Percentiles rank a stretch among this genome's conserved stretches.
These are phyloP conservation scores for Diadegma fenestrale DNA, from an alignment of 2,888 invertebrate genomes.

Conservation along the genomic window DNA sequence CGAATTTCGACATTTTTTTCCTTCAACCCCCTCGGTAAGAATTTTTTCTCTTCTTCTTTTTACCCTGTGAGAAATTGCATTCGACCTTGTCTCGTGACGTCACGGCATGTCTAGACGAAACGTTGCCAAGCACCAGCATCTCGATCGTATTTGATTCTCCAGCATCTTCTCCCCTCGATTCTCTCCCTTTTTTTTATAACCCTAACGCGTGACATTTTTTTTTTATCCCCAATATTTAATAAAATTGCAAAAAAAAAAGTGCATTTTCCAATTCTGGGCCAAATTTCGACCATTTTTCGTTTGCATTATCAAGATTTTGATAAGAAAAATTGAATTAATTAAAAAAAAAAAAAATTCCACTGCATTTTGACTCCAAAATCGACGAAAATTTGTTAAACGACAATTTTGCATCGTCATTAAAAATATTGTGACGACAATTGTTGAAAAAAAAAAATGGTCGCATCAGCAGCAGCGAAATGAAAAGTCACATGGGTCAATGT, in stretches of 20 bases:
- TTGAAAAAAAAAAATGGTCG: background rate
- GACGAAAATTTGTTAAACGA: background rate
- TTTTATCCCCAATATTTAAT: too few species aligned
- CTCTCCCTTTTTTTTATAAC: conserved; percentile 32
- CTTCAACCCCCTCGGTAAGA: conserved; percentile 3
- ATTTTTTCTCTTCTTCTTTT: background rate
- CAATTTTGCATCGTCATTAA: background rate
- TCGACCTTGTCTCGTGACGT: conserved; percentile 82
- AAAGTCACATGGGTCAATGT: conserved; percentile 1
- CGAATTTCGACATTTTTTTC: conserved; percentile 17
- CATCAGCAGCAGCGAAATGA: conserved; percentile 2
- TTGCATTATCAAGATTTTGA: background rate
- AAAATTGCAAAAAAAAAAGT: background rate
- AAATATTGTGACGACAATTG: background rate
- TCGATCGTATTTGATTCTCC: conserved; percentile 59
- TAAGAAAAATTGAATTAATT: background rate
- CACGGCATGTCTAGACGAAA: conserved; percentile 80
- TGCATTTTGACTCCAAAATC: background rate
- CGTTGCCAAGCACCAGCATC: conserved; percentile 53
- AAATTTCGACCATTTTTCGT: background rate
- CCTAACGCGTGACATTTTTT: background rate
- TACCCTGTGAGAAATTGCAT: conserved; percentile 70
- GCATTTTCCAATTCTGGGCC: too few species aligned
- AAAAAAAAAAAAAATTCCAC: background rate
- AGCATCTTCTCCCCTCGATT: conserved; percentile 29